Percentiles rank a stretch among this genome's conserved stretches.
Conservation (phyloP, 2,888 invertebrate genomes). For the Ichneumoninae sp. region DNA sequence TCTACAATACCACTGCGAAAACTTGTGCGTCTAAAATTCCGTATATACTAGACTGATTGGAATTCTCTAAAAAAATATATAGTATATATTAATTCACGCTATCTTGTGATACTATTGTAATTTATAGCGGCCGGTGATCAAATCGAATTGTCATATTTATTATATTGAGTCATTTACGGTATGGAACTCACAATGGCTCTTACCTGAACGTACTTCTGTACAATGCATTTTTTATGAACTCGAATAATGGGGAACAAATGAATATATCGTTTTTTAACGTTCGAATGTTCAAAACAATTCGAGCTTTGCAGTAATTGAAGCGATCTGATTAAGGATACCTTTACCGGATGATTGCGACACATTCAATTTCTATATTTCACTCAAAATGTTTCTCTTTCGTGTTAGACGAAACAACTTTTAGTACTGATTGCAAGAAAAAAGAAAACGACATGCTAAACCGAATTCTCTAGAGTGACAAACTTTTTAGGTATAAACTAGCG, state of each 20-base stretch:
- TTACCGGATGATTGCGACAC: neutral
- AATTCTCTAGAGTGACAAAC: neutral
- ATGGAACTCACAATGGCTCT: neutral
- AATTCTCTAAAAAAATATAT: slow-evolving; percentile 32
- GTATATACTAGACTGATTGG: slow-evolving; percentile 23
- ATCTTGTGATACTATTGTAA: slow-evolving; percentile 39
- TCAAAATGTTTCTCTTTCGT: neutral
- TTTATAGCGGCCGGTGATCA: slow-evolving; percentile 12
- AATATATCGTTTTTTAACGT: slow-evolving; percentile 15
- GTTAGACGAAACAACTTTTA: neutral
- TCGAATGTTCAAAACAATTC: slow-evolving; percentile 13
- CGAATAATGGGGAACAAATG: slow-evolving; percentile 43
- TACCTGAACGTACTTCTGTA: neutral
- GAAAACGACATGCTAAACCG: neutral
- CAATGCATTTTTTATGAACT: slow-evolving; percentile 28
- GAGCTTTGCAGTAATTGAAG: neutral
- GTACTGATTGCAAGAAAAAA: neutral
- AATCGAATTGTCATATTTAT: slow-evolving; percentile 19
- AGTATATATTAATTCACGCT: slow-evolving; percentile 12
- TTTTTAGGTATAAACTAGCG: neutral
- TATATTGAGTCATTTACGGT: neutral
- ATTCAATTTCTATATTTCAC: neutral
- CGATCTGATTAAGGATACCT: neutral
- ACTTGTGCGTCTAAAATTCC: slow-evolving; percentile 4
- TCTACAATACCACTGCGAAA: neutral